Evolutionary conservation across 2,888 invertebrate genomes (phyloP), one percentile per base, ranked within the genome.

Genomic region (Hecatera dysodea): DNA sequence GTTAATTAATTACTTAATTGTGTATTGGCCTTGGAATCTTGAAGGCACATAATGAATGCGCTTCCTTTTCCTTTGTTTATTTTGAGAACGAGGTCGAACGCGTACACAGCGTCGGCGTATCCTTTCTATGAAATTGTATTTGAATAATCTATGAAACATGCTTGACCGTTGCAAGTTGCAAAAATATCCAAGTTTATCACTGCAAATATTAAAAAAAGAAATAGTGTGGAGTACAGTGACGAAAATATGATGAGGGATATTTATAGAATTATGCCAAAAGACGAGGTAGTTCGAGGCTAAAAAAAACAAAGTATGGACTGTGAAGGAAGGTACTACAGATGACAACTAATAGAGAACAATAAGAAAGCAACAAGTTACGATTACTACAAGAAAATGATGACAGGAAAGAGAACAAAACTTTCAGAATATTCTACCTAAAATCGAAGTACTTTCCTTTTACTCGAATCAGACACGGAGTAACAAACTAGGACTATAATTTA

Each of bases 401-500:
- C n/a, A 33, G 7, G n/a, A 22, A 8, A 22, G 9, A 22, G 17
- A 9, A 6, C 1, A 36, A 36, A 22, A 22, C 3, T 15, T 15
- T 22, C 9, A 24, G 24, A 62, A 33, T 33, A 42, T 67, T 46
- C n/a, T 29, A n/a, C 24, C 27, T 27, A 48, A 19, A 60, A 61
- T 27, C 17, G 36, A 69, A 29, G 11, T 44, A 71, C 33, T 59
- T 42, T 29, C 27, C 22, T 61, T 73, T 33, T 66, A 66, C 66
- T 33, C 52, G 57, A 79, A 60, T 63, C 46, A 56, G 55, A 65
- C 36, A 53, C 19, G 36, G 22, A 24, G 59, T 55, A 61, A 57
- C 59, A 59, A 79, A 67, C 74, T 79, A 48, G 39, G 67, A 67
- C 80, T 39, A 56, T 60, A 69, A 65, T 78, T 78, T 70, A 66